Conservation (phyloP, 2,113 vertebrate species). For the Elephas maximus region DNA sequence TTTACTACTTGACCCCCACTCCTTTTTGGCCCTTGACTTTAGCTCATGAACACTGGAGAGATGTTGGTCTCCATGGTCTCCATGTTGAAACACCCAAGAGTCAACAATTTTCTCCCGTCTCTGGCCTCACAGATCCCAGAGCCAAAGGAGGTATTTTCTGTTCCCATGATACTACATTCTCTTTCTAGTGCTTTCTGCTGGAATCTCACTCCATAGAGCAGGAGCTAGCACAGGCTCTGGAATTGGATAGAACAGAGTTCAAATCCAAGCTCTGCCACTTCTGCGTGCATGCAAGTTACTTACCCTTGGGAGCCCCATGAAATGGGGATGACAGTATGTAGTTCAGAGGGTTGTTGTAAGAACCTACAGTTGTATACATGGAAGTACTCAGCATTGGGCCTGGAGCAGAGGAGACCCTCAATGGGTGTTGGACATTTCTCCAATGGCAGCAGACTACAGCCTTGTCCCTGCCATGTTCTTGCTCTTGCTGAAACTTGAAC, state of each 20-base stretch:
- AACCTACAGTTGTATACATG: rapidly evolving
- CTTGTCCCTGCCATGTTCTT: rapidly evolving
- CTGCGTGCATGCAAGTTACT: rapidly evolving
- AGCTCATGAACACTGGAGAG: neutral
- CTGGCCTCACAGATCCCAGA: too few species aligned
- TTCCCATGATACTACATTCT: rapidly evolving
- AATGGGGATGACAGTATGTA: rapidly evolving
- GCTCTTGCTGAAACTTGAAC: neutral
- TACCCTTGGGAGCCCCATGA: rapidly evolving
- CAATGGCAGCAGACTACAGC: rapidly evolving
- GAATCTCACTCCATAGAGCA: neutral
- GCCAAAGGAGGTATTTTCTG: neutral
- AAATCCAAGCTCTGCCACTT: neutral
- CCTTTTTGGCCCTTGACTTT: neutral
- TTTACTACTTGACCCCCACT: rapidly evolving
- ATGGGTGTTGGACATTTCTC: rapidly evolving
- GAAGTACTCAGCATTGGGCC: neutral
- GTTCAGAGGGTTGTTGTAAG: neutral
- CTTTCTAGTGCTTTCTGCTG: neutral
- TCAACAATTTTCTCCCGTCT: neutral
- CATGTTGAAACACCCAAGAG: too few species aligned
- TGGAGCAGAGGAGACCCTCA: neutral
- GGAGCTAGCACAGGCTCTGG: neutral
- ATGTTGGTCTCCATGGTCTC: neutral
- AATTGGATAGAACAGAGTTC: neutral